phyloP scores from a whole-genome alignment of 53 echinoderm and acorn worm species.

The Astropecten irregularis region DNA sequence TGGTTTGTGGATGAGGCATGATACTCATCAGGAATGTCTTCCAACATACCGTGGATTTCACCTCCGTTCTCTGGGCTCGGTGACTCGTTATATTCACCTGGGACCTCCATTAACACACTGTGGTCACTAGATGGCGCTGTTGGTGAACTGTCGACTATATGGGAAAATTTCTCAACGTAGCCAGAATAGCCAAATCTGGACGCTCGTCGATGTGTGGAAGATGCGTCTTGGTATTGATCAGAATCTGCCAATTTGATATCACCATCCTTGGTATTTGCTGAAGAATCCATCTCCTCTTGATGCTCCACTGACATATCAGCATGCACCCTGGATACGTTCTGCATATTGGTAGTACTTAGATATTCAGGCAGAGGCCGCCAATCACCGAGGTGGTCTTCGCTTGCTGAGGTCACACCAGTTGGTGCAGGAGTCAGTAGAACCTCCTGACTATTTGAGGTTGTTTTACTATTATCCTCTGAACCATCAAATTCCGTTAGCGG shows the following conservation, averaged over 20 bases:
- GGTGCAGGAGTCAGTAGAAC: too few species aligned
- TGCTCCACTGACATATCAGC: too few species aligned
- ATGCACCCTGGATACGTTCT: too few species aligned
- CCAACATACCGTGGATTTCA: too few species aligned
- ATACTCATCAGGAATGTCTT: too few species aligned
- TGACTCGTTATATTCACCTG: too few species aligned
- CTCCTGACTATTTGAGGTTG: neutral
- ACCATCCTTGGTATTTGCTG: too few species aligned
- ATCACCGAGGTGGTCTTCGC: neutral
- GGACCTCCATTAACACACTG: too few species aligned
- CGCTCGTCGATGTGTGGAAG: neutral
- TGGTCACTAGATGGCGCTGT: neutral
- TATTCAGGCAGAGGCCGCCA: conserved; percentile 5
- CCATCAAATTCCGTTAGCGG: conserved; percentile 1
- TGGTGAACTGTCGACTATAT: neutral
- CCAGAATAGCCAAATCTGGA: conserved; percentile 46
- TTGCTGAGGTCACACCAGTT: too few species aligned
- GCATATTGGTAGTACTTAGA: neutral
- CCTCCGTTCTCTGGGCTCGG: neutral
- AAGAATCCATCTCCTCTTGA: too few species aligned
- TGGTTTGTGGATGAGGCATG: too few species aligned
- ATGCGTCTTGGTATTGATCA: neutral
- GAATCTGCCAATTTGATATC: neutral
- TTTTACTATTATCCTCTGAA: neutral
- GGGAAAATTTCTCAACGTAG: conserved; percentile 31